phyloP scores from a whole-genome alignment of 2,888 invertebrate species.

The Halictus quadricinctus region DNA sequence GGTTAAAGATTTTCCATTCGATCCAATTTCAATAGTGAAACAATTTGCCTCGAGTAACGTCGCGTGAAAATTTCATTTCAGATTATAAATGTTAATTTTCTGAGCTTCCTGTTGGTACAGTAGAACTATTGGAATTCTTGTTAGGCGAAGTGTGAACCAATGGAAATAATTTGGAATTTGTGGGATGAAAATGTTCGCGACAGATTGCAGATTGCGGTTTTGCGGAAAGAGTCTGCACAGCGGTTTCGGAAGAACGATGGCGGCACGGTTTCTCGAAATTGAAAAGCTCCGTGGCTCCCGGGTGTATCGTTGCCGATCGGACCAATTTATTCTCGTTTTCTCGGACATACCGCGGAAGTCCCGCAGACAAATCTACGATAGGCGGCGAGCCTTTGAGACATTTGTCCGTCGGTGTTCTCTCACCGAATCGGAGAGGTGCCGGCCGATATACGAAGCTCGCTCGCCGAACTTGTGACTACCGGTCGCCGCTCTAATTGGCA shows the following conservation, averaged over 20 bases:
- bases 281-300: background rate
- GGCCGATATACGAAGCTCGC: constrained; percentile 56
- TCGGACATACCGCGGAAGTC: constrained; percentile 25
- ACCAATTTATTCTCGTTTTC: constrained; percentile 27
- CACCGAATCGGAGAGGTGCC: constrained; percentile 48
- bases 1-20: too few relatives aligned
- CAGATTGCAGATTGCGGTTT: background rate
- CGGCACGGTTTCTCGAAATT: background rate
- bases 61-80: too few relatives aligned
- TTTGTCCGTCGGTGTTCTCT: constrained; percentile 67
- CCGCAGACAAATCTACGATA: constrained; percentile 54
- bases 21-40: too few relatives aligned
- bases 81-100: too few relatives aligned
- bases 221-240: background rate
- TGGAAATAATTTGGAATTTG: too few relatives aligned
- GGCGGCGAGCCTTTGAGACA: constrained; percentile 60
- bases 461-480: constrained; percentile 73
- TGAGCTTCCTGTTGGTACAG: too few relatives aligned
- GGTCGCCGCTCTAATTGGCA: constrained; percentile 76
- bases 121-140: too few relatives aligned
- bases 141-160: too few relatives aligned
- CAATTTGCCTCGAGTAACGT: too few relatives aligned
- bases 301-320: background rate
- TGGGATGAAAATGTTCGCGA: too few relatives aligned
- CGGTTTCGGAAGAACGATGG: background rate